A percentile compares a stretch with the other conserved stretches of the same genome.
Conservation (phyloP, 2,113 vertebrate genomes). For the Zosterops borbonicus region DNA sequence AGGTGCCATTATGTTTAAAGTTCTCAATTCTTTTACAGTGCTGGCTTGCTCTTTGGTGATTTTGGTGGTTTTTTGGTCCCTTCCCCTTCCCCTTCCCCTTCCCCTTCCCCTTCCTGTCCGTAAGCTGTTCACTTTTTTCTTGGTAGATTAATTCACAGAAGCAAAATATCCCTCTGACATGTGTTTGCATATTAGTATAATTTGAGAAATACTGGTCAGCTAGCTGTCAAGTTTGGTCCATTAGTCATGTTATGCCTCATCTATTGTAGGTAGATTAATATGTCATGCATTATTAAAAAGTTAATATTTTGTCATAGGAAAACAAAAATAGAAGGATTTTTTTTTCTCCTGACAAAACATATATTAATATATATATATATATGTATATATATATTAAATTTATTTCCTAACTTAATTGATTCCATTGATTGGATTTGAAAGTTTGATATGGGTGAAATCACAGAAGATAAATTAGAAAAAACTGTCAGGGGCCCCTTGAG, state of each 20-base stretch:
- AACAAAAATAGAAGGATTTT: not conserved
- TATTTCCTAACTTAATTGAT: not conserved
- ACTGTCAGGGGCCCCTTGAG: not conserved
- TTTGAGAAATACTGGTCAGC: not conserved
- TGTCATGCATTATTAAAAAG: not conserved
- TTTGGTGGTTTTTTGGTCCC: not conserved
- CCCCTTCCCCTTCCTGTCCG: too few relatives aligned
- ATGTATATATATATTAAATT: too few relatives aligned
- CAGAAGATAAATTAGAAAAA: not conserved
- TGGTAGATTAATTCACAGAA: not conserved
- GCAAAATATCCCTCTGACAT: not conserved
- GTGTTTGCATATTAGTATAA: not conserved
- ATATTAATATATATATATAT: not conserved
- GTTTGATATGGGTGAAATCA: not conserved
- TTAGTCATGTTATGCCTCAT: not conserved
- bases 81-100: too few relatives aligned
- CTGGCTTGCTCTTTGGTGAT: rapidly evolving
- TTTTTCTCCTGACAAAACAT: not conserved
- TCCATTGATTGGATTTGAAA: not conserved
- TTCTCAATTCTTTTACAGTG: not conserved
- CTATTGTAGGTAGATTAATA: not conserved
- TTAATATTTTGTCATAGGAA: not conserved
- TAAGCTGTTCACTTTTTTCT: not conserved
- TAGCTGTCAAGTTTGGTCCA: conserved; percentile 11
- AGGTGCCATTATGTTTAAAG: not conserved